A percentile compares a stretch with the other conserved stretches of the same genome.
Evolutionary conservation across 2,888 invertebrate species (phyloP).

Genomic region (Tridacna crocea): DNA sequence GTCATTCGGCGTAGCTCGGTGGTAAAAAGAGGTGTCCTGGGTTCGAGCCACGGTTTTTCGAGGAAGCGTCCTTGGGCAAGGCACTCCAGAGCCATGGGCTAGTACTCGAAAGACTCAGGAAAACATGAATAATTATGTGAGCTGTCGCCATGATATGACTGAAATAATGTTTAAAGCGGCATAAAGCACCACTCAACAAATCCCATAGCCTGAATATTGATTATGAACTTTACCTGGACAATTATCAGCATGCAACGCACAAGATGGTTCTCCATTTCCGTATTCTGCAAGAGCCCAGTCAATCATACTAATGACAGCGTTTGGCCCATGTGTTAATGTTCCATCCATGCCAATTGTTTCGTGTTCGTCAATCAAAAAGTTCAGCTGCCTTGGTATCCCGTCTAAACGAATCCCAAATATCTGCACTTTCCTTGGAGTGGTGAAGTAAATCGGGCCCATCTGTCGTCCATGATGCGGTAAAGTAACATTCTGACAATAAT

Average conservation of each 20-base stretch:
- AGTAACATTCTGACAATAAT: constrained; percentile 30
- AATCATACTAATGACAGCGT: constrained; percentile 43
- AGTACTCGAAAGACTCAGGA: too few relatives aligned
- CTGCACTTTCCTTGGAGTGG: constrained; percentile 38
- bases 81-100: too few relatives aligned
- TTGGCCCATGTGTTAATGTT: constrained; percentile 34
- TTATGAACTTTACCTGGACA: constrained; percentile 37
- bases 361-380: constrained; percentile 46
- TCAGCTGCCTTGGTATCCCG: constrained; percentile 38
- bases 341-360: constrained; percentile 42
- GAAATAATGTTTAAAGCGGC: too few relatives aligned
- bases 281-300: constrained; percentile 29
- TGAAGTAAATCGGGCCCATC: constrained; percentile 39
- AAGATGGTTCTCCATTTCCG: constrained; percentile 21
- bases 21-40: too few relatives aligned
- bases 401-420: constrained; percentile 50
- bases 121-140: too few relatives aligned
- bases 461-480: constrained; percentile 33
- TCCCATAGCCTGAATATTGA: too few relatives aligned
- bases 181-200: too few relatives aligned
- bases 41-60: too few relatives aligned
- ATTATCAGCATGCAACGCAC: constrained; percentile 39
- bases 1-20: too few relatives aligned
- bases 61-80: too few relatives aligned
- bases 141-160: too few relatives aligned